Evolutionary conservation across 1,140 invertebrate genomes (phyloP), one percentile per base, ranked within the genome.

Genomic region (Drosophila rufa): DNA sequence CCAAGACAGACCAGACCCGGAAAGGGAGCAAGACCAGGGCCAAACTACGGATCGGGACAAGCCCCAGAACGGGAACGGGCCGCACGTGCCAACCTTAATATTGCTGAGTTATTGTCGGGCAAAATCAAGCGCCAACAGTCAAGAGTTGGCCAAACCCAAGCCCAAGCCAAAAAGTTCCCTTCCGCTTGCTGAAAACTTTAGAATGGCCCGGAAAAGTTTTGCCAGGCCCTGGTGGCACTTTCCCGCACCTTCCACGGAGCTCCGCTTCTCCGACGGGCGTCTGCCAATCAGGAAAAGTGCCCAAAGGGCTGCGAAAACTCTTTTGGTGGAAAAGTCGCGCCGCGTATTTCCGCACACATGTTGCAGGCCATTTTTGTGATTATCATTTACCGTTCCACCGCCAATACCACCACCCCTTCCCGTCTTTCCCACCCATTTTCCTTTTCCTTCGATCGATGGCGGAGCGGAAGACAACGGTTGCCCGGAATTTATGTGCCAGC

Each of bases 281-380:
- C 43, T 79, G 76, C 77, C 83, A 89, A 87, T 87, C 83, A 87
- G 71, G 64, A 62, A 80, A 76, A 89, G 80, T 87, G 80, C 78
- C 75, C 51, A 73, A 87, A 75, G 81, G 80, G 48, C 73, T 75
- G 69, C 38, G 57, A 67, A 89, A 86, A 87, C 80, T 89, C 84
- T 87, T 87, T 89, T 81, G 78, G 69, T 76, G 75, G 66, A 67
- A 87, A 86, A 86, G 80, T 89, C 84, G 83, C 83, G 83, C 55
- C 84, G 80, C 68, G 85, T 83, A 84, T 90, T 90, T 89, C 78
- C 85, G 85, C 85, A 89, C 84, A 89, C 85, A 89, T 89, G 84
- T 89, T 89, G 84, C 84, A 71, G 80, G 80, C 77, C 74, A 84
- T 89, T 89, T 89, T 78, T 84, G 84, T 86, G 84, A 86, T 89